phyloP scores from a whole-genome alignment of 2,797 vertebrate species.

The Tokudaia muenninki region DNA sequence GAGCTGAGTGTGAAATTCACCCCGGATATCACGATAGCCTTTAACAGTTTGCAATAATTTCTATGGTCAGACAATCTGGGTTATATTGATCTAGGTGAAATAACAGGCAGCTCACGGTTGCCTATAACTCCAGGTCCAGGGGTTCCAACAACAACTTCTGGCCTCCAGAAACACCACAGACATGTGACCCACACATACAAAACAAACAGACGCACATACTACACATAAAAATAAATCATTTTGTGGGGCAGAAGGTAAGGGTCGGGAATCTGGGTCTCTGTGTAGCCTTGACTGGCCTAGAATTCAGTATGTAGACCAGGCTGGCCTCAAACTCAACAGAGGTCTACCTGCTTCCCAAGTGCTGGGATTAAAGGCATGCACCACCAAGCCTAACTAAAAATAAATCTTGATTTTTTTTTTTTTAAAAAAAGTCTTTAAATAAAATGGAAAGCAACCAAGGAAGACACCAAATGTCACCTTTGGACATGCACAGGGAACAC shows the following conservation, averaged over 20 bases:
- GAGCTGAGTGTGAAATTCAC: not conserved
- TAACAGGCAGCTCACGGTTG: not conserved
- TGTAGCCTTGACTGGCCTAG: not conserved
- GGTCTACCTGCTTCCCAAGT: not conserved
- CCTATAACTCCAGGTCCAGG: not conserved
- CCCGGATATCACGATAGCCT: not conserved
- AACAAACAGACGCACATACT: not conserved
- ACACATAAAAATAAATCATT: not conserved
- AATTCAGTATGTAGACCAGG: not conserved
- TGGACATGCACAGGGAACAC: not conserved
- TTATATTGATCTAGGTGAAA: not conserved
- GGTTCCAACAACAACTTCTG: not conserved
- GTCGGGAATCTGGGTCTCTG: not conserved
- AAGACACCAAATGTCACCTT: not conserved
- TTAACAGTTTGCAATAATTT: conserved; percentile 29
- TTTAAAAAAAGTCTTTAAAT: not conserved
- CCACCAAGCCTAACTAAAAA: not conserved
- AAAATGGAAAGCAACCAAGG: not conserved
- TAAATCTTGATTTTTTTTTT: not conserved
- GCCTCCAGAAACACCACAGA: not conserved
- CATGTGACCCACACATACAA: not conserved
- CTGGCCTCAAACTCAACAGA: not conserved
- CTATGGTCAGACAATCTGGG: not conserved
- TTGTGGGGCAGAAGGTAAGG: not conserved
- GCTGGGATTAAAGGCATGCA: too few species aligned